A percentile compares a stretch with the other conserved stretches of the same genome.
phyloP scores from a whole-genome alignment of 2,113 vertebrate species.

The Cebus imitator region DNA sequence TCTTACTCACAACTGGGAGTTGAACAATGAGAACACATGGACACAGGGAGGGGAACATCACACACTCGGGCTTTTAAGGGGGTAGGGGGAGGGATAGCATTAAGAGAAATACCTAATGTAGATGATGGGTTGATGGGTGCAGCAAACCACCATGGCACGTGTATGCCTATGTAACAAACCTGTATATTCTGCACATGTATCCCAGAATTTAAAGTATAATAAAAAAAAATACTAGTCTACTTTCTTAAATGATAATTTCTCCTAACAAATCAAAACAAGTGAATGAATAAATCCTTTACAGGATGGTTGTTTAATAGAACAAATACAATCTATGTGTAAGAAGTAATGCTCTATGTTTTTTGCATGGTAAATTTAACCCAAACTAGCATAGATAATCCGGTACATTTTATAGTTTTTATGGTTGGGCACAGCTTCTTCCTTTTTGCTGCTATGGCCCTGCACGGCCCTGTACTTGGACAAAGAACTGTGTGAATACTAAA shows the following conservation, averaged over 20 bases:
- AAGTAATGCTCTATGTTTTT: not conserved
- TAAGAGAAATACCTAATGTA: too few relatives aligned
- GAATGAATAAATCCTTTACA: not conserved
- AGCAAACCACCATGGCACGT: too few relatives aligned
- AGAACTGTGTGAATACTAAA: not conserved
- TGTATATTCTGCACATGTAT: too few relatives aligned
- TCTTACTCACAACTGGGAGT: too few relatives aligned
- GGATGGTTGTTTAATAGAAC: not conserved
- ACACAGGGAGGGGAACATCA: too few relatives aligned
- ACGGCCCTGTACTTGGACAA: not conserved
- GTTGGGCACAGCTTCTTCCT: not conserved
- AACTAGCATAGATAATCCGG: not conserved
- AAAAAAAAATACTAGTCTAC: not conserved
- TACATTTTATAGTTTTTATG: not conserved
- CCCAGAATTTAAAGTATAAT: not conserved
- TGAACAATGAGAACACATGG: too few relatives aligned
- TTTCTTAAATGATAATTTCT: not conserved
- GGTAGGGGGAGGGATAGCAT: too few relatives aligned
- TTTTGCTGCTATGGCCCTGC: fast-evolving
- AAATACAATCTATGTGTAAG: not conserved
- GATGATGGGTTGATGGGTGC: too few relatives aligned
- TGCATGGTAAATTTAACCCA: not conserved
- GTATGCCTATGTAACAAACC: too few relatives aligned
- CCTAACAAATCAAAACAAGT: not conserved
- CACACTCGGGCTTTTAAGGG: too few relatives aligned